Conservation (phyloP, 64 coral and sea anemone species). For the Montipora sp. region DNA sequence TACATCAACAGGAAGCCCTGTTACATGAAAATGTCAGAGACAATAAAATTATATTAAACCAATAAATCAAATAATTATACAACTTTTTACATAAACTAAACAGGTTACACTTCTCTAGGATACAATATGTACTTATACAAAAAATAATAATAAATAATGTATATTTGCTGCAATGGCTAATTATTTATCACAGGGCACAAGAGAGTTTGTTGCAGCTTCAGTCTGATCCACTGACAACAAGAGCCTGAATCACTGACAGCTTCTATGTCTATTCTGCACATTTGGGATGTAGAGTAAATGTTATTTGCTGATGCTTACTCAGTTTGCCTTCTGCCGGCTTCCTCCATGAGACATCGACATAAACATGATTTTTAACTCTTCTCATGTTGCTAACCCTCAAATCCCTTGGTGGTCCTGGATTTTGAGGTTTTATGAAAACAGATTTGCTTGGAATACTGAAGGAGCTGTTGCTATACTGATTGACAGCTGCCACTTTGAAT, state of each 20-base stretch:
- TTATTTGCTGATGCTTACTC: neutral
- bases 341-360: slow-evolving; percentile 23
- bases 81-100: too few relatives aligned
- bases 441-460: slow-evolving; percentile 39
- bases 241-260: neutral
- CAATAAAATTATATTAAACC: too few relatives aligned
- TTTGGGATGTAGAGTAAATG: neutral
- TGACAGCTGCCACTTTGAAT: slow-evolving; percentile 32
- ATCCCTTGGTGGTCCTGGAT: slow-evolving; percentile 24
- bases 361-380: neutral
- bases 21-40: neutral
- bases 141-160: too few relatives aligned
- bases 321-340: slow-evolving; percentile 3
- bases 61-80: too few relatives aligned
- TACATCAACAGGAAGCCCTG: slow-evolving; percentile 11
- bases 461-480: slow-evolving; percentile 17
- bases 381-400: slow-evolving; percentile 18
- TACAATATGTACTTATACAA: too few relatives aligned
- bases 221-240: too few relatives aligned
- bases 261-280: neutral
- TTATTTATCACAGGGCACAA: too few relatives aligned
- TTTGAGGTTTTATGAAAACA: neutral
- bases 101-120: too few relatives aligned
- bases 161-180: too few relatives aligned
- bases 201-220: too few relatives aligned